Base-by-base conservation (phyloP, 2,888 invertebrate species). In the Dioctria rufipes region DNA sequence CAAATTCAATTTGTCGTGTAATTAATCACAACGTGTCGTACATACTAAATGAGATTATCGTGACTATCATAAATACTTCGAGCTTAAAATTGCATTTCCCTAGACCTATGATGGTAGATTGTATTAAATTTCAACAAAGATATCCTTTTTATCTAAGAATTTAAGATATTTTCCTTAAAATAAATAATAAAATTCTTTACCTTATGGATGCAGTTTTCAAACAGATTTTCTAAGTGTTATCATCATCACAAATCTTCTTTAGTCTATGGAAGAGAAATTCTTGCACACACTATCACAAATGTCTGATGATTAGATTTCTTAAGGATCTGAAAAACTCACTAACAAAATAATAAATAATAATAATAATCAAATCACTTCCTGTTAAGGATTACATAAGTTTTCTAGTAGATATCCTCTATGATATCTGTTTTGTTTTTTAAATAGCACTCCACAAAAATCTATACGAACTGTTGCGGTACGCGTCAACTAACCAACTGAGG, bases 401-500 rank as follows among this genome's bases (percentile, higher is more conserved):
- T 40, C 43, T 77, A 46, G n/a, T 49, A 3, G 60, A 73, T 42
- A 37, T 73, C 3, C n/a, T 58, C 4, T 58, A 42, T 40, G 58
- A 73, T 25, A 25, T 25, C 25, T 25, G 25, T 25, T 25, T 25
- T 25, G 25, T 42, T 60, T 51, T 0, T 60, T 60, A 58, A 60
- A 4, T 3, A 43, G 8, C 73, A 69, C 49, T 49, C 13, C 54
- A 40, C 63, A 78, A 40, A 42, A 51, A 25, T n/a, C 25, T 5
- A 85, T 85, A 86, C 85, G 87, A 87, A 89, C 89, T 88, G 88
- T 86, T 87, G 87, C 86, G 85, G 88, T 86, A 86, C 88, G 87
- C 88, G 87, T 87, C 88, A 88, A 88, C 86, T 86, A 87, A 85
- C 87, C 87, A 87, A 89, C 89, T 89, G 88, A 89, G 84, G 82